Percentiles rank a stretch among this genome's conserved stretches.
Conservation (phyloP, 1,140 invertebrate species). For the Kradibia gibbosae region DNA sequence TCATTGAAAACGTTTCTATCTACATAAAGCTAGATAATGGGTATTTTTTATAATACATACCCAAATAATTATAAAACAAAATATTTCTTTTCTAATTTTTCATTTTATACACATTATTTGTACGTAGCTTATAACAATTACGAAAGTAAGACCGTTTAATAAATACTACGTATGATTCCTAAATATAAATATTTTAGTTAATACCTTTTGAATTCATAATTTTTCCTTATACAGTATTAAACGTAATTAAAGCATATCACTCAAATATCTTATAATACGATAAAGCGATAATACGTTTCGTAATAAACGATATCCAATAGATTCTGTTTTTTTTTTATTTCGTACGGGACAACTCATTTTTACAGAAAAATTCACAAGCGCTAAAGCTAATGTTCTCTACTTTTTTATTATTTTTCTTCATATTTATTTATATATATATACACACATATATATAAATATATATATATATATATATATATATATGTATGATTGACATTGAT, state of each 20-base stretch:
- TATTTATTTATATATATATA: constrained; percentile 18
- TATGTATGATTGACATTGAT: constrained; percentile 44
- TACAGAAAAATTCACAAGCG: constrained; percentile 18
- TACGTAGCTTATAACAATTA: constrained; percentile 14
- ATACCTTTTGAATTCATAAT: constrained; percentile 1
- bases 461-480: too few relatives aligned
- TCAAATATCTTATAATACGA: constrained; percentile 13
- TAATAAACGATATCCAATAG: constrained; percentile 7
- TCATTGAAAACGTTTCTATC: constrained; percentile 67
- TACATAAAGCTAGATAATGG: constrained; percentile 67
- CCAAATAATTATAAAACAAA: constrained; percentile 40
- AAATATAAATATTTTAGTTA: constrained; percentile 22
- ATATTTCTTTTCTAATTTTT: constrained; percentile 29
- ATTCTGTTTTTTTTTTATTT: background rate
- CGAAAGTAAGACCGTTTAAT: constrained; percentile 35
- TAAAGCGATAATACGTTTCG: constrained; percentile 10
- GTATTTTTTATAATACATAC: constrained; percentile 38
- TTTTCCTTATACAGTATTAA: constrained; percentile 24
- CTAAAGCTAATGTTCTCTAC: constrained; percentile 15
- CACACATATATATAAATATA: too few relatives aligned
- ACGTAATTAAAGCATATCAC: constrained; percentile 41
- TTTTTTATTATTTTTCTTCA: constrained; percentile 35
- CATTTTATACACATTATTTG: constrained; percentile 37
- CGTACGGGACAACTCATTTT: constrained; percentile 2
- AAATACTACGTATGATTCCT: constrained; percentile 31